A percentile compares a stretch with the other conserved stretches of the same genome.
These are phyloP conservation scores for Labeo calbasu DNA, from an alignment of 2,797 vertebrate species.

Conservation along the genomic window DNA sequence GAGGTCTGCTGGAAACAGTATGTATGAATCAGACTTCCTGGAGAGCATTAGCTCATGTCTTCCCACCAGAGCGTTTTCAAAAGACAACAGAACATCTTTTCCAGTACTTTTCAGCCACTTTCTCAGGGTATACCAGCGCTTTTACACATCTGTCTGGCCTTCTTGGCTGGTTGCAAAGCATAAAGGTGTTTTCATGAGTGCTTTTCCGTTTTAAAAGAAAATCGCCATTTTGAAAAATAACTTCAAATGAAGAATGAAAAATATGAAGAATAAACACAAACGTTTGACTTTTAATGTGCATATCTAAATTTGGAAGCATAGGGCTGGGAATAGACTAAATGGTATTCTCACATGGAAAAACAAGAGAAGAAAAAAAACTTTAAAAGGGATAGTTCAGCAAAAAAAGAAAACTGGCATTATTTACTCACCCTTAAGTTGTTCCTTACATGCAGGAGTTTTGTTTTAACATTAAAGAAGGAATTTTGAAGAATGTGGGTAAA, in stretches of 20 bases:
- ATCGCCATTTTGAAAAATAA: not conserved
- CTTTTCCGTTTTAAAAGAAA: not conserved
- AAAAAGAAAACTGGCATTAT: not conserved
- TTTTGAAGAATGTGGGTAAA: not conserved
- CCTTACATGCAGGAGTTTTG: no score
- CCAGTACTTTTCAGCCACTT: conserved; percentile 53
- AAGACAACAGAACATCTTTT: conserved; percentile 58
- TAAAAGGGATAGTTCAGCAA: not conserved
- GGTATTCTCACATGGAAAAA: not conserved
- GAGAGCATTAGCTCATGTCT: conserved; percentile 71
- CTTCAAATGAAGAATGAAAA: not conserved
- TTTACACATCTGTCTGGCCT: not conserved
- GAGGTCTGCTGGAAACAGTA: not conserved
- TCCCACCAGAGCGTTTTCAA: conserved; percentile 49
- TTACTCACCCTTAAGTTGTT: no score
- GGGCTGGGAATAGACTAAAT: not conserved
- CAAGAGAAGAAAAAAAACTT: not conserved
- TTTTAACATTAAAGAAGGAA: not conserved
- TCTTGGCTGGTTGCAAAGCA: not conserved
- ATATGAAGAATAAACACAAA: not conserved
- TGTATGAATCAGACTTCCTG: conserved; percentile 54
- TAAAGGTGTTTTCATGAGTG: not conserved
- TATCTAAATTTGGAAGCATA: not conserved
- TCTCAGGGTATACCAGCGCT: not conserved
- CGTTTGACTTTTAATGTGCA: not conserved